These are phyloP conservation scores for Achlya flavicornis DNA, from an alignment of 2,888 invertebrate genomes.

Conservation along the genomic window DNA sequence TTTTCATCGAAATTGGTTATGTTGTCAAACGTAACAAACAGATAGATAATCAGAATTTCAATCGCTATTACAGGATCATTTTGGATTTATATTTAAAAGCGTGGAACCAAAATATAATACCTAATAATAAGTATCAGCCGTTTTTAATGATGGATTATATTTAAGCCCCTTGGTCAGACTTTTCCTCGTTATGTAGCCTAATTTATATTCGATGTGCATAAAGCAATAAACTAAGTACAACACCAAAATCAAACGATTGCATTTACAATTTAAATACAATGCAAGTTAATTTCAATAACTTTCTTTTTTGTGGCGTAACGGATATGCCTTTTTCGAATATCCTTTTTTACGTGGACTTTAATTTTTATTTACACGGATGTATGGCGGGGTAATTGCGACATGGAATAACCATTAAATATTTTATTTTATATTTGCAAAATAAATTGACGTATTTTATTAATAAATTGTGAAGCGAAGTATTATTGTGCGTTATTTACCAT, in stretches of 20 bases:
- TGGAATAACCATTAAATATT: not conserved
- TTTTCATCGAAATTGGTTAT: too few relatives aligned
- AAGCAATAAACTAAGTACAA: conserved; percentile 1
- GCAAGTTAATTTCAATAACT: conserved; percentile 16
- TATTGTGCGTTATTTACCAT: too few relatives aligned
- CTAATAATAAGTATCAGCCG: too few relatives aligned
- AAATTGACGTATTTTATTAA: not conserved
- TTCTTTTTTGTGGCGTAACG: not conserved
- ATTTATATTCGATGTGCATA: conserved; percentile 1
- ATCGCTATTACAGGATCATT: too few relatives aligned
- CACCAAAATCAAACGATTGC: not conserved
- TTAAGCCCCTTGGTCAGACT: not conserved
- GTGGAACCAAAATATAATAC: too few relatives aligned
- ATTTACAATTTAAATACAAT: conserved; percentile 4
- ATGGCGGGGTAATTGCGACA: not conserved
- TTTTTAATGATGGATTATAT: too few relatives aligned
- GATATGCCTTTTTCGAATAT: not conserved
- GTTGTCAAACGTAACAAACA: too few relatives aligned
- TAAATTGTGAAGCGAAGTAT: not conserved
- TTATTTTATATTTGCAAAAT: not conserved
- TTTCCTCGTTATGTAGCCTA: not conserved
- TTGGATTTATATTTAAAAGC: too few relatives aligned
- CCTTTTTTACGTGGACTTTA: not conserved
- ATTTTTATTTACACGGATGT: not conserved
- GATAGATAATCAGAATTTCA: too few relatives aligned